phyloP scores from a whole-genome alignment of 2,113 vertebrate species.

The Rhea americana region DNA sequence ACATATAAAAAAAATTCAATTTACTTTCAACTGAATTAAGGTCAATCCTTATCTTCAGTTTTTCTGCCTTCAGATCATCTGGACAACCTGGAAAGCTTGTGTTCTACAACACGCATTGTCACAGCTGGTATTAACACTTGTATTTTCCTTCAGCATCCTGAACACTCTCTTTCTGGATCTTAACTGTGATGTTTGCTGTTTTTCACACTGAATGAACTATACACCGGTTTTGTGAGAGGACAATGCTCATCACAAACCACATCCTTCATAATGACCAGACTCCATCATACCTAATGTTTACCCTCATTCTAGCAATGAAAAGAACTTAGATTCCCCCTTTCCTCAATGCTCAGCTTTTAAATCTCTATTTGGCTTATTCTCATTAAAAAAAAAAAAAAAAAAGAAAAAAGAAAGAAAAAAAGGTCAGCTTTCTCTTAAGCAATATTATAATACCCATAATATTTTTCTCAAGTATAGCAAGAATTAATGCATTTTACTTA shows the following conservation, averaged over 20 bases:
- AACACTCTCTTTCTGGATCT: neutral
- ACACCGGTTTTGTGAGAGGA: too few relatives aligned
- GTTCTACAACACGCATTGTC: neutral
- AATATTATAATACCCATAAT: neutral
- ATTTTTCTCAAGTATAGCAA: neutral
- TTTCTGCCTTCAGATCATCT: neutral
- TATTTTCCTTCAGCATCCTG: neutral
- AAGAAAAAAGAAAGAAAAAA: too few relatives aligned
- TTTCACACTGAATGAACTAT: too few relatives aligned
- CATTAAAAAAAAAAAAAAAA: too few relatives aligned
- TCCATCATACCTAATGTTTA: too few relatives aligned
- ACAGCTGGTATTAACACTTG: neutral
- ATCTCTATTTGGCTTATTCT: too few relatives aligned
- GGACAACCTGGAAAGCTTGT: neutral
- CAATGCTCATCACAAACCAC: too few relatives aligned
- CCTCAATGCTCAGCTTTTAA: too few relatives aligned
- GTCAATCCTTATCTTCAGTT: neutral
- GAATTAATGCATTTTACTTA: neutral
- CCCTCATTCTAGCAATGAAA: too few relatives aligned
- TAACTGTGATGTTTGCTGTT: neutral
- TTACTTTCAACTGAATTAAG: neutral
- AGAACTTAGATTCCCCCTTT: too few relatives aligned
- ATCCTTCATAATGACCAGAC: too few relatives aligned
- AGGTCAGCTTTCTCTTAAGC: accelerated
- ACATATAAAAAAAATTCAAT: accelerated